These are phyloP conservation scores for Anorthoa munda DNA, from an alignment of 2,888 invertebrate species.

Conservation along the genomic window DNA sequence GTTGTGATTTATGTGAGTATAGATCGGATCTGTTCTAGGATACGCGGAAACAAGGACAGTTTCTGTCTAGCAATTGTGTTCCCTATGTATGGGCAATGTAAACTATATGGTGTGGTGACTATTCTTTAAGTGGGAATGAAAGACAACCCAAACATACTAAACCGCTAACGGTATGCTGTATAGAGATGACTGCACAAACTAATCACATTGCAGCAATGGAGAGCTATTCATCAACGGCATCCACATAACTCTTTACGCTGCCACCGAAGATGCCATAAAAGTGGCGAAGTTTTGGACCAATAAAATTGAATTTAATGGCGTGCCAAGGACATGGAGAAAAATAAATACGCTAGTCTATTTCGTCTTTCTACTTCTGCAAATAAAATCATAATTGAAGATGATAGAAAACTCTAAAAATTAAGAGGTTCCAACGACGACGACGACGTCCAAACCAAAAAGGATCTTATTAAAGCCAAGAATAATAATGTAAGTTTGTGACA, in stretches of 20 bases:
- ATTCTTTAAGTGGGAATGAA: background rate
- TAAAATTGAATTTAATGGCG: no score
- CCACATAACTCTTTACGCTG: background rate
- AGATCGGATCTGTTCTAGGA: slow-evolving; percentile 48
- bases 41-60: slow-evolving; percentile 19
- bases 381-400: no score
- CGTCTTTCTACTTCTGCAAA: no score
- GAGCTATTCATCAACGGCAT: background rate
- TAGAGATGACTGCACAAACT: background rate
- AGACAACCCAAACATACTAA: background rate
- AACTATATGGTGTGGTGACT: background rate
- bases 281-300: no score
- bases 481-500: no score
- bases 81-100: background rate
- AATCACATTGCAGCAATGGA: background rate
- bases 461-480: no score
- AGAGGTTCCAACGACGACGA: no score
- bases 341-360: no score
- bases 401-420: no score
- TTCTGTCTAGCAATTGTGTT: slow-evolving; percentile 1
- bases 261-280: no score
- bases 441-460: no score
- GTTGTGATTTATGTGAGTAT: slow-evolving; percentile 44
- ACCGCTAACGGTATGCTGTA: background rate
- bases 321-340: no score